Evolutionary conservation across 2,113 vertebrate species (phyloP), one percentile per base, ranked within the genome.

Genomic region (Numenius arquata): DNA sequence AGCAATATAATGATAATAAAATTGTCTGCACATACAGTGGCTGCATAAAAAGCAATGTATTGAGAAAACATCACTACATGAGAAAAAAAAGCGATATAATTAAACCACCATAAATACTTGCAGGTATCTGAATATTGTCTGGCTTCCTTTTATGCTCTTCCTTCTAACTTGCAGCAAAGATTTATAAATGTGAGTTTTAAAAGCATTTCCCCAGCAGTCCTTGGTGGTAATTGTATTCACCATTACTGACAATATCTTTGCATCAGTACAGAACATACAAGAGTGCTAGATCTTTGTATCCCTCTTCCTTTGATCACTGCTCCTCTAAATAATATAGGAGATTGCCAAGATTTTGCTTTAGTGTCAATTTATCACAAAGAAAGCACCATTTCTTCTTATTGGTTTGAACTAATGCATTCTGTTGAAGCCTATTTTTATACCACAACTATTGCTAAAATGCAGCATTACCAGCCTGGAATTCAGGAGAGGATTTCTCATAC

Each of bases 251-350:
- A 96, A 72, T 91, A 80, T 94, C 78, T 93, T 79, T 85, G 79
- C 79, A 87, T 96, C 89, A 86, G 62, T 88, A 72, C 48, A 96
- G 91, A 96, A 96, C 89, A 96, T 73, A 94, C 1, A 11, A 94
- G 72, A 81, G 83, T 94, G 83, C 47, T 95, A 70, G 82, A 67
- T 95, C 90, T 97, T 97, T 96, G 88, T 93, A 94, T 58, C 82
- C 27, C 66, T 88, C 67, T 92, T 92, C 83, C 86, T 98, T 97
- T 98, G 93, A 97, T 98, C 88, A 88, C 80, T 85, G 47, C 12
- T 97, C 26, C 77, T 96, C 88, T 97, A 97, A 98, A 97, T 97
- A 97, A 97, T 94, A 94, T 85, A 93, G 94, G 75, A 95, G 73
- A 96, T 96, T 92, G 94, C 89, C 83, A 96, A 95, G 88, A 86